Evolutionary conservation across 2,888 invertebrate genomes (phyloP), one percentile per base, ranked within the genome.

Genomic region (Mylabris sibirica): DNA sequence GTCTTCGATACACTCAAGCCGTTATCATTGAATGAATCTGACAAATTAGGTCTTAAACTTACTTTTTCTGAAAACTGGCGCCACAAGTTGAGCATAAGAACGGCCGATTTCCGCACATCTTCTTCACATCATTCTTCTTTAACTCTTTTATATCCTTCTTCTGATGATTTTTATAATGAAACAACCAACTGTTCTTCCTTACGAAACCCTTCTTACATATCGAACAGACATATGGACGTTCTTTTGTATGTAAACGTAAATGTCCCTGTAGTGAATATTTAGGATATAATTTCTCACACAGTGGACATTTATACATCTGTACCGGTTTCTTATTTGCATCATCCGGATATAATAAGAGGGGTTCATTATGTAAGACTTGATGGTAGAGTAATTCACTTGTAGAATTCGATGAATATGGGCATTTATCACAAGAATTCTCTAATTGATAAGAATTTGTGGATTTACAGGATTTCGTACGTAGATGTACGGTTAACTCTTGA

Each of bases 381-480:
- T 94, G 94, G 80, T 90, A 93, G 67, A 93, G 85, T 65, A 91
- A 87, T 79, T 94, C 94, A 0, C 93, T 89, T 71, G 90, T 88
- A 0, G 91, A 91, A 64, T 89, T 87, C 0, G 91, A 89, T 5
- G 87, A 86, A 81, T 88, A 92, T 9, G 87, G 85, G 75, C 92
- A 92, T 61, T 87, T 87, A 71, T 86, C 86, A 82, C 92, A 92
- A 76, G 72, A 64, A 44, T 65, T 71, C 14, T 74, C 72, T 17
- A 74, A 60, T 17, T 76, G 70, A 20, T 69, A 70, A 6, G 64
- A 67, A 34, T 73, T 72, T 24, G 78, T 73, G 71, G 88, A 87
- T 44, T 85, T 86, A 80, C 89, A 93, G 3, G 87, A 85, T 70
- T 89, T 90, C 70, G 86, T 86, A 67, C 90, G 86, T n/a, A 91